These are phyloP conservation scores for Petrocephalus sullivani DNA, from an alignment of 2,797 vertebrate species.

Conservation along the genomic window DNA sequence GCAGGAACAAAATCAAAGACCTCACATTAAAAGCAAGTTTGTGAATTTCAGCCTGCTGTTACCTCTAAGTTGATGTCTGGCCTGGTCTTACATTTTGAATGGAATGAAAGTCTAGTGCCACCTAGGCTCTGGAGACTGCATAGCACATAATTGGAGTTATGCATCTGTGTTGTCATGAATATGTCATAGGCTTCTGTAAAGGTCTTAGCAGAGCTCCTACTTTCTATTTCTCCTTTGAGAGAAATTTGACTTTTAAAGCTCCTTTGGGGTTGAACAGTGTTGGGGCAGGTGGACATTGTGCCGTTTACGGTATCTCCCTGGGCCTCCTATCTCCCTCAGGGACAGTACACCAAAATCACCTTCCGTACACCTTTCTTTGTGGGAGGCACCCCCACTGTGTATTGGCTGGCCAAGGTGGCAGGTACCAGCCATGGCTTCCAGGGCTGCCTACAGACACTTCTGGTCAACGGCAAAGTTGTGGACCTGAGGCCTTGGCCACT, in stretches of 20 bases:
- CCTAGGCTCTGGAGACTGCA: not conserved
- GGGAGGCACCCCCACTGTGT: conserved; percentile 78
- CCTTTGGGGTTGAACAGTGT: not conserved
- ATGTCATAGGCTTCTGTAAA: not conserved
- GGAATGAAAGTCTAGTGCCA: not conserved
- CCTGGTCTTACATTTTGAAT: not conserved
- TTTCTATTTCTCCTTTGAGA: not conserved
- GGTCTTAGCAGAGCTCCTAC: not conserved
- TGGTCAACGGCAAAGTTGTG: conserved; percentile 69
- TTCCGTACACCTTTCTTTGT: conserved; percentile 88
- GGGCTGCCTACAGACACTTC: conserved; percentile 81
- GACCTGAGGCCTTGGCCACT: conserved; percentile 87
- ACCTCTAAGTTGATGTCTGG: not conserved
- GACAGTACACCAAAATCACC: conserved; percentile 89
- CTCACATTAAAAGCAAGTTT: not conserved
- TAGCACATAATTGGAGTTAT: not conserved
- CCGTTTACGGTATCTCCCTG: not conserved
- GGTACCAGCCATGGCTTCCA: conserved; percentile 79
- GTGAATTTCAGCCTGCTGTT: not conserved
- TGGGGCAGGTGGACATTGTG: not conserved
- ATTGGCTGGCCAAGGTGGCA: conserved; percentile 76
- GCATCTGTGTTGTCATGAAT: not conserved
- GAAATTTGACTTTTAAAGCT: not conserved
- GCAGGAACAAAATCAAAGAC: not conserved
- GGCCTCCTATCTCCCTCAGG: conserved; percentile 54